Conservation (phyloP, 2,888 invertebrate genomes). For the Pycnomerus fuliginosus region DNA sequence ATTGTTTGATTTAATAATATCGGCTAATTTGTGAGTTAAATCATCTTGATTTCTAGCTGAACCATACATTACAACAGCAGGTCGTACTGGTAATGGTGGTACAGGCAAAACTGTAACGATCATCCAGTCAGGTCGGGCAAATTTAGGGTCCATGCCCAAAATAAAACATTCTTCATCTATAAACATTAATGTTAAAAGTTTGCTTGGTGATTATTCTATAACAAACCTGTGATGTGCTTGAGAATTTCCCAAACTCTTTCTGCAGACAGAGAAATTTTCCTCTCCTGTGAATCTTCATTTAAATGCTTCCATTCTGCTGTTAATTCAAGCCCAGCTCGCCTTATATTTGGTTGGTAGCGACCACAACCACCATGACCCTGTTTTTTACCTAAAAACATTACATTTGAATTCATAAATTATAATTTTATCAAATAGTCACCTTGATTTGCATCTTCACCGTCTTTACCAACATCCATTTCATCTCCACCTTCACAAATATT, state of each 20-base stretch:
- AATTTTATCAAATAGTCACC: slow-evolving; percentile 40
- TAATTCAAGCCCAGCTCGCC: slow-evolving; percentile 87
- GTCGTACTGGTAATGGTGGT: slow-evolving; percentile 92
- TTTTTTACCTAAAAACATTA: slow-evolving; percentile 52
- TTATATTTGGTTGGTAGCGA: slow-evolving; percentile 92
- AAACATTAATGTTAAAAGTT: no score
- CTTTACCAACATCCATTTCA: slow-evolving; percentile 91
- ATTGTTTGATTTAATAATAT: slow-evolving; percentile 98
- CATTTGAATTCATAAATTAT: slow-evolving; percentile 3
- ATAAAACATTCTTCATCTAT: slow-evolving; percentile 93
- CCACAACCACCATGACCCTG: slow-evolving; percentile 95
- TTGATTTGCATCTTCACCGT: slow-evolving; percentile 61
- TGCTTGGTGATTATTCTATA: no score
- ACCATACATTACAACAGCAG: slow-evolving; percentile 99
- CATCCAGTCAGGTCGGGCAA: slow-evolving; percentile 99
- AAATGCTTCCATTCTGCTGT: slow-evolving; percentile 98
- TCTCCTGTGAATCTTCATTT: slow-evolving; percentile 97
- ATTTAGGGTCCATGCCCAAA: slow-evolving; percentile 95
- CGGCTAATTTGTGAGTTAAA: slow-evolving; percentile 97
- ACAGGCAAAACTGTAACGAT: slow-evolving; percentile 96
- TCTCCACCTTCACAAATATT: slow-evolving; percentile 98
- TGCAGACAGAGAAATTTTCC: slow-evolving; percentile 89
- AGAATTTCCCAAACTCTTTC: slow-evolving; percentile 97
- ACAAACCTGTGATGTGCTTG: slow-evolving; percentile 76
- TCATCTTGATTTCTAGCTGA: slow-evolving; percentile 98